Conservation (phyloP, 2,113 vertebrate genomes). For the Gobiocypris rarus region DNA sequence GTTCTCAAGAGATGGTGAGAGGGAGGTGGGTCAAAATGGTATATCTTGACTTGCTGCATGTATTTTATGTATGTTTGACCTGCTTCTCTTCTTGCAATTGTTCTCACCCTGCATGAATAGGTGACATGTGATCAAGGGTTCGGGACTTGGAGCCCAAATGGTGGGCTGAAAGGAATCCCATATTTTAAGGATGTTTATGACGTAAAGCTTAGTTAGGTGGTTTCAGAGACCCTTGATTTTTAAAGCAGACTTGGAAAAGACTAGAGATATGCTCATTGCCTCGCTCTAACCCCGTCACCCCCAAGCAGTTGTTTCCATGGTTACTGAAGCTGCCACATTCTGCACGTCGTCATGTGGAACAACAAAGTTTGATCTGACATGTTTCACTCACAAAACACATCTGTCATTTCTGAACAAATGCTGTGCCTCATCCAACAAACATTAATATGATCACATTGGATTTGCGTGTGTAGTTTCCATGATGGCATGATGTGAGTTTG, state of each 20-base stretch:
- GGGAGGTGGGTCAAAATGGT: background rate
- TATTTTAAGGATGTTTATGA: slow-evolving; percentile 23
- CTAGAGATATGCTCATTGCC: background rate
- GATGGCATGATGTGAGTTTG: background rate
- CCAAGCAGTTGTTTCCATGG: slow-evolving; percentile 42
- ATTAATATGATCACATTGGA: background rate
- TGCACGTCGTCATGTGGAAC: background rate
- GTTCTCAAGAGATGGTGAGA: background rate
- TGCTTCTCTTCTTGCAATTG: background rate
- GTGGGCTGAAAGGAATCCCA: background rate
- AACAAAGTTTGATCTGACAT: slow-evolving; percentile 17
- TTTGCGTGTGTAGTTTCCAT: background rate
- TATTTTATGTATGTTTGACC: background rate
- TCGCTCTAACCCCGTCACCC: background rate
- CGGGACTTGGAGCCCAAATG: background rate
- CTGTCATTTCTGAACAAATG: background rate
- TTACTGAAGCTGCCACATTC: slow-evolving; percentile 31
- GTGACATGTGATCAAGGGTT: background rate
- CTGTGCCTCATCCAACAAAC: background rate
- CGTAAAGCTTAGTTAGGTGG: background rate
- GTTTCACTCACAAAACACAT: slow-evolving; percentile 27
- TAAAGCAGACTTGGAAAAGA: slow-evolving; percentile 1
- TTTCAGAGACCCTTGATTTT: slow-evolving; percentile 17
- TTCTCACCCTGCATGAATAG: background rate
- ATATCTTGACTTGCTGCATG: background rate